These are phyloP conservation scores for Diabrotica virgifera DNA, from an alignment of 1,140 invertebrate genomes.

Conservation along the genomic window DNA sequence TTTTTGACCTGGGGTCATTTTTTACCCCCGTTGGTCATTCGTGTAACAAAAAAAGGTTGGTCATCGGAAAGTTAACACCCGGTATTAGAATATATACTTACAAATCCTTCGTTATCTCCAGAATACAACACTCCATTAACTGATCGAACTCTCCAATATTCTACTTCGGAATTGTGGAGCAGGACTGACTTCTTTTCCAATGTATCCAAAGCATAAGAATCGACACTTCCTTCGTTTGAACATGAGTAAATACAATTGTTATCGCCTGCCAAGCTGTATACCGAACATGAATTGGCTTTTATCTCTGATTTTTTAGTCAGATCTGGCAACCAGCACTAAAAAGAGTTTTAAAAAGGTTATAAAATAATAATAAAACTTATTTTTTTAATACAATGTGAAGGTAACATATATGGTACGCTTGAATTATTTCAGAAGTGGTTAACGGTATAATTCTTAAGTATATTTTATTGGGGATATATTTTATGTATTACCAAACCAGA, in stretches of 20 bases:
- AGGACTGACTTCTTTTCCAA: conserved; percentile 41
- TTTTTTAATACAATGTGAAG: no score
- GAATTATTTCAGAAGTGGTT: neutral
- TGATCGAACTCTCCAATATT: conserved; percentile 46
- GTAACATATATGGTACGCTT: neutral
- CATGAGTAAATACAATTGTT: conserved; percentile 50
- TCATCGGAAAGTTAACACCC: no score
- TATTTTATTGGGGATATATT: no score
- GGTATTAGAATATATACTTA: conserved; percentile 35
- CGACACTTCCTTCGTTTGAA: conserved; percentile 53
- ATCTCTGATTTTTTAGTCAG: conserved; percentile 47
- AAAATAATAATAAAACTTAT: neutral
- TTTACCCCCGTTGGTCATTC: no score
- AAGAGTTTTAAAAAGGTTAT: neutral
- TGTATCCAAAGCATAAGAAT: conserved; percentile 48
- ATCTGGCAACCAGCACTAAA: conserved; percentile 46
- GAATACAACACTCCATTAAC: conserved; percentile 46
- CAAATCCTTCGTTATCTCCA: conserved; percentile 51
- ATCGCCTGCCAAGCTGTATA: conserved; percentile 46
- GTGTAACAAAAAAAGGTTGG: no score
- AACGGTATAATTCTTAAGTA: neutral
- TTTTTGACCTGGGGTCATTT: no score
- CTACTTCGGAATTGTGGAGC: conserved; percentile 36
- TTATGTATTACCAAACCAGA: no score
- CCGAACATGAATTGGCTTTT: conserved; percentile 50